Conservation (phyloP, 2,888 invertebrate species). For the Brachyptera risi region DNA sequence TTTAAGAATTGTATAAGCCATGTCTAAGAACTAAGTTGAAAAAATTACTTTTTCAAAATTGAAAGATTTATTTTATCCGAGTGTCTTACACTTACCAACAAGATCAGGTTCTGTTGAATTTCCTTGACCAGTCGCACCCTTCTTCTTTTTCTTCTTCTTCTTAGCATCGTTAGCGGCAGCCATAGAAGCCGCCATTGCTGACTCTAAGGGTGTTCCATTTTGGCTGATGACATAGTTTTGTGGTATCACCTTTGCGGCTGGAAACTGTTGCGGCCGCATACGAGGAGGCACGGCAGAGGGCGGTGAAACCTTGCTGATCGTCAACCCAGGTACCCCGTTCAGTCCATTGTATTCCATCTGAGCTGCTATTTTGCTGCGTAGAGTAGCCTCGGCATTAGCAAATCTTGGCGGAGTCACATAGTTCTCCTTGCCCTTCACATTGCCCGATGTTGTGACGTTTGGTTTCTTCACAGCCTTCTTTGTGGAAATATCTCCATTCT, state of each 20-base stretch:
- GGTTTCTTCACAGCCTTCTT: conserved; percentile 42
- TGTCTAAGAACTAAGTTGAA: too few relatives aligned
- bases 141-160: conserved; percentile 37
- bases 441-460: conserved; percentile 39
- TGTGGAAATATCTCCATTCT: conserved; percentile 40
- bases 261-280: conserved; percentile 1
- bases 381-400: conserved; percentile 25
- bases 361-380: conserved; percentile 20
- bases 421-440: conserved; percentile 32
- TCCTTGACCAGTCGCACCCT: conserved; percentile 30
- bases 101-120: conserved; percentile 31
- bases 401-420: conserved; percentile 24
- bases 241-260: neutral
- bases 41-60: too few relatives aligned
- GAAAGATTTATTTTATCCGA: too few relatives aligned
- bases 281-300: neutral
- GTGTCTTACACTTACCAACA: conserved; percentile 36
- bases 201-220: too few relatives aligned
- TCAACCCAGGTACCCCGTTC: conserved; percentile 43
- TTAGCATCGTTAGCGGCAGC: conserved; percentile 34
- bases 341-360: conserved; percentile 39
- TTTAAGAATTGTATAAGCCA: too few relatives aligned
- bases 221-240: conserved; percentile 13
- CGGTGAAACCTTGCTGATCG: conserved; percentile 43
- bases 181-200: conserved; percentile 12